Conservation (phyloP, 2,113 vertebrate species). For the Psilopogon haemacephalus region DNA sequence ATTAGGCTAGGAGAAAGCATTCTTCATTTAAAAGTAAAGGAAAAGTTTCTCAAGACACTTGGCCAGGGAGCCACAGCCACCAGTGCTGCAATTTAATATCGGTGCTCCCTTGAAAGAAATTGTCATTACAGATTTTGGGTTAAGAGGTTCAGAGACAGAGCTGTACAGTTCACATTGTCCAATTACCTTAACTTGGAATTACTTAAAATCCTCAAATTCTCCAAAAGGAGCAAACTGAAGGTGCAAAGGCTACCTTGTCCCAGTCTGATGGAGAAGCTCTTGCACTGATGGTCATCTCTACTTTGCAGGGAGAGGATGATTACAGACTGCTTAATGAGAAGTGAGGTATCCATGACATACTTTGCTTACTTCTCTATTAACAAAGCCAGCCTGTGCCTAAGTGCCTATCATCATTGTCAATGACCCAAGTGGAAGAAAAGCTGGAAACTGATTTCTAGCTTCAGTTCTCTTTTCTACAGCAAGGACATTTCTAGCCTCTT, state of each 20-base stretch:
- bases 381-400: not conserved
- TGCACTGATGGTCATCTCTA: not conserved
- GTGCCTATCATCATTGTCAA: not conserved
- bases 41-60: not conserved
- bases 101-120: not conserved
- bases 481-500: conserved; percentile 22
- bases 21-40: not conserved
- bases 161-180: not conserved
- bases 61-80: not conserved
- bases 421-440: not conserved
- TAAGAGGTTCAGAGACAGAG: not conserved
- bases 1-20: not conserved
- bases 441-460: not conserved
- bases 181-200: not conserved
- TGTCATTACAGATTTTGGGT: not conserved
- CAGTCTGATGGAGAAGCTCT: not conserved
- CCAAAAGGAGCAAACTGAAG: not conserved
- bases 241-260: not conserved
- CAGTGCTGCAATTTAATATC: not conserved
- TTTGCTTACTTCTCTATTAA: not conserved
- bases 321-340: not conserved
- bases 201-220: not conserved
- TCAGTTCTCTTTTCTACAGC: conserved; percentile 21
- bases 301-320: not conserved
- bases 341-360: not conserved